These are phyloP conservation scores for Drosophila neutralis DNA, from an alignment of 2,888 invertebrate genomes.

Conservation along the genomic window DNA sequence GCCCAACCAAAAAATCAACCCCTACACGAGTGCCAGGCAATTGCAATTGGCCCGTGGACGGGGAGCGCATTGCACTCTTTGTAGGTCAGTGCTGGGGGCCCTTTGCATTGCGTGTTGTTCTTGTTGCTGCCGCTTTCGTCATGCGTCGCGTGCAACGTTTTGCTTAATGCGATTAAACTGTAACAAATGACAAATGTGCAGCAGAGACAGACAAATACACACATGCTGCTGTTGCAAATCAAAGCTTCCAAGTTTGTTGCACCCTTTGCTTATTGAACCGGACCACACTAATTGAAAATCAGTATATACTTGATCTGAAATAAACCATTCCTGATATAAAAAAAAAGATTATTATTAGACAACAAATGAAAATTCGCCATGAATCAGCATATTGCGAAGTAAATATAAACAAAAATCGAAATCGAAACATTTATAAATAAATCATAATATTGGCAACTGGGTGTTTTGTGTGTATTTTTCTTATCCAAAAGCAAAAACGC, in stretches of 20 bases:
- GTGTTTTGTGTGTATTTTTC: not conserved
- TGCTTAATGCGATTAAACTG: conserved; percentile 70
- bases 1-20: conserved; percentile 60
- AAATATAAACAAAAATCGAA: not conserved
- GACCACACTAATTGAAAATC: not conserved
- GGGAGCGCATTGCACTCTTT: conserved; percentile 74
- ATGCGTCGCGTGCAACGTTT: conserved; percentile 68
- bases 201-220: conserved; percentile 20
- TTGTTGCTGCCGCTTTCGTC: conserved; percentile 45
- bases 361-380: not conserved
- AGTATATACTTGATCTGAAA: too few relatives aligned
- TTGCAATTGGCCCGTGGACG: conserved; percentile 41
- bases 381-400: not conserved
- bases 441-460: conserved; percentile 4
- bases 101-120: conserved; percentile 18
- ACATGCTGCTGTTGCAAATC: conserved; percentile 55
- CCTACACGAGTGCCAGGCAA: conserved; percentile 37
- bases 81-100: conserved; percentile 69
- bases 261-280: conserved; percentile 24
- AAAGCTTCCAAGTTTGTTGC: conserved; percentile 67
- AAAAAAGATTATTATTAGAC: not conserved
- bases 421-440: not conserved
- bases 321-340: not conserved
- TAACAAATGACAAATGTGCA: conserved; percentile 35
- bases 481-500: conserved; percentile 23